A percentile compares a stretch with the other conserved stretches of the same genome.
Conservation (phyloP, 37 sponge, comb jelly and placozoan genomes). For the Oscarella lobularis region DNA sequence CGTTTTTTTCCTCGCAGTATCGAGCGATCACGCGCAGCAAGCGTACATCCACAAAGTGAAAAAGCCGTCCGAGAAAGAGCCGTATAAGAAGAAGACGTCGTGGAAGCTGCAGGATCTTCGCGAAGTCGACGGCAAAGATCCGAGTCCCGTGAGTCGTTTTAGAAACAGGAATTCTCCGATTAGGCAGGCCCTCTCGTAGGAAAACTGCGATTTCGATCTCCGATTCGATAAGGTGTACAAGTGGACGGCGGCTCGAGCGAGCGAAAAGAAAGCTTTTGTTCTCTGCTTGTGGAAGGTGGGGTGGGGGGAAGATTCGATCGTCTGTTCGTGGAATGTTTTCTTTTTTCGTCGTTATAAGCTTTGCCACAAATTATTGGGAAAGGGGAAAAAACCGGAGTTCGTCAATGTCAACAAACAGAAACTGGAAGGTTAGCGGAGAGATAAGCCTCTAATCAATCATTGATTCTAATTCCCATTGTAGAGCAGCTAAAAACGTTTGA, state of each 20-base stretch:
- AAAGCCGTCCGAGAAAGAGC: not conserved
- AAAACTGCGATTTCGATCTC: constrained; percentile 20
- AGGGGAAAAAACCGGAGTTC: constrained; percentile 33
- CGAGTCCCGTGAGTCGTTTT: constrained; percentile 5
- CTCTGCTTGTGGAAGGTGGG: constrained; percentile 42
- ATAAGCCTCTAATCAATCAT: no score
- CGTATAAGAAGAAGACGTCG: constrained; percentile 35
- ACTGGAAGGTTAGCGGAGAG: constrained; percentile 30
- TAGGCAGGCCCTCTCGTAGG: not conserved
- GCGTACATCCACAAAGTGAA: not conserved
- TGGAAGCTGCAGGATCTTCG: constrained; percentile 53
- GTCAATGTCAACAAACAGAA: constrained; percentile 46
- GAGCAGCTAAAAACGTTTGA: not conserved
- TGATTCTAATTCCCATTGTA: not conserved
- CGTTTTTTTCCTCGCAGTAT: constrained; percentile 1
- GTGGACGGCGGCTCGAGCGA: constrained; percentile 50
- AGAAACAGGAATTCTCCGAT: not conserved
- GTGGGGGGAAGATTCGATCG: not conserved
- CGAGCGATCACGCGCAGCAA: not conserved
- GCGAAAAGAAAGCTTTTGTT: constrained; percentile 63
- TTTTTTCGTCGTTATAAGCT: constrained; percentile 7
- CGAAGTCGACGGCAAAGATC: constrained; percentile 43
- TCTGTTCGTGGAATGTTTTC: not conserved
- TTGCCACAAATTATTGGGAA: constrained; percentile 28
- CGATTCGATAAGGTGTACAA: constrained; percentile 65